Evolutionary conservation across 2,113 vertebrate genomes (phyloP).

Genomic region (Chlorodrepanis virens): DNA sequence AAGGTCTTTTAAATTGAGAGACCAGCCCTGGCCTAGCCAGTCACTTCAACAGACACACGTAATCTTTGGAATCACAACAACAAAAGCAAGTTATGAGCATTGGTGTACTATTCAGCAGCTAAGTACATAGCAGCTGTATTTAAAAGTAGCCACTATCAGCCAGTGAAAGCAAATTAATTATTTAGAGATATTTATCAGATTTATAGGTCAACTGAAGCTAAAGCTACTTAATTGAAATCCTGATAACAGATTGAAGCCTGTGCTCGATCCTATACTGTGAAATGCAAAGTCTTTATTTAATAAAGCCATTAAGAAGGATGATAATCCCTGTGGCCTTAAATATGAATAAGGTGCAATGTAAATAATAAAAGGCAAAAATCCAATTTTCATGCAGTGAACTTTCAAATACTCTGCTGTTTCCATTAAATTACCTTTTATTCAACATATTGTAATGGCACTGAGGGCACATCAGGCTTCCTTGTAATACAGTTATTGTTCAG

Average conservation of each 20-base stretch:
- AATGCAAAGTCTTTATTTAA: conserved; percentile 62
- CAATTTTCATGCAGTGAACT: conserved; percentile 63
- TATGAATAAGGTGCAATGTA: conserved; percentile 62
- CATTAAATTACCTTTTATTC: conserved; percentile 60
- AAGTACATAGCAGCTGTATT: background rate
- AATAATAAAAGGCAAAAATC: conserved; percentile 70
- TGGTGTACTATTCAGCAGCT: background rate
- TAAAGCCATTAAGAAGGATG: conserved; percentile 47
- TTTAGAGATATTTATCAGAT: conserved; percentile 54
- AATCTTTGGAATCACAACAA: background rate
- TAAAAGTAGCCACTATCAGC: background rate
- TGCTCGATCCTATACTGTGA: conserved; percentile 24
- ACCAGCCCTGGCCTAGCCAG: background rate
- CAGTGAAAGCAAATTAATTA: conserved; percentile 38
- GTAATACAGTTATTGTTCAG: conserved; percentile 40
- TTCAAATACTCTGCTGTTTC: conserved; percentile 35
- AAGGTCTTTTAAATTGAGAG: background rate
- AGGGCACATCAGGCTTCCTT: conserved; percentile 16
- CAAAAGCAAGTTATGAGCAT: background rate
- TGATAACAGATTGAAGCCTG: background rate
- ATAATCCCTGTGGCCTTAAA: conserved; percentile 60
- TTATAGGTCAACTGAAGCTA: conserved; percentile 28
- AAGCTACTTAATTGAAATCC: conserved; percentile 50
- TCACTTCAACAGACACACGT: background rate
- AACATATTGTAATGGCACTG: background rate